phyloP scores from a whole-genome alignment of 2,113 vertebrate species.

The Forbesichthys agassizii region DNA sequence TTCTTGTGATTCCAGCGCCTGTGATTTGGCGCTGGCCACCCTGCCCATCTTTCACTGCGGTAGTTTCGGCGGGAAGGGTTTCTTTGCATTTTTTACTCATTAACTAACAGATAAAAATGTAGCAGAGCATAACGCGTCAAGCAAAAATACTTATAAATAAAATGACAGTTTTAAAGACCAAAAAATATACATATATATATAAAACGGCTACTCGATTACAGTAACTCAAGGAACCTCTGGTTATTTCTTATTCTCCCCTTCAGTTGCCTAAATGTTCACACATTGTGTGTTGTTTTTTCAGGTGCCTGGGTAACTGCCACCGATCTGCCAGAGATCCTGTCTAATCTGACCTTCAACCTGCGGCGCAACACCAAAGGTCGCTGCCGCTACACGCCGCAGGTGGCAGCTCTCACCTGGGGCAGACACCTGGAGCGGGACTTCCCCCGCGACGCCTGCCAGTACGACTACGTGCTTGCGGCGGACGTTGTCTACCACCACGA shows the following conservation, averaged over 20 bases:
- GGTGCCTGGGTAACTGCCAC: conserved; percentile 91
- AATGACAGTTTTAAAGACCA: too few relatives aligned
- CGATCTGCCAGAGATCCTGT: conserved; percentile 84
- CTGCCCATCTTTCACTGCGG: too few relatives aligned
- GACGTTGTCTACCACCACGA: conserved; percentile 89
- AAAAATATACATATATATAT: too few relatives aligned
- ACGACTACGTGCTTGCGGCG: conserved; percentile 87
- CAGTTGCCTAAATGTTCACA: neutral
- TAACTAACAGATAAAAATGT: too few relatives aligned
- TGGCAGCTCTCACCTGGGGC: conserved; percentile 85
- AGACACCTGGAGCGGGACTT: conserved; percentile 77
- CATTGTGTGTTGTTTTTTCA: conserved; percentile 55
- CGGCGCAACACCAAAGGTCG: conserved; percentile 78
- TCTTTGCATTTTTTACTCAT: too few relatives aligned
- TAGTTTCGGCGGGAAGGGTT: too few relatives aligned
- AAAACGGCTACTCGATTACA: too few relatives aligned
- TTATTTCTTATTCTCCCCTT: neutral
- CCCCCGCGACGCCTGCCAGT: conserved; percentile 71
- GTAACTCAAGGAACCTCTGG: too few relatives aligned
- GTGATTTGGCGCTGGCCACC: too few relatives aligned
- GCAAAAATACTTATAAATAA: too few relatives aligned
- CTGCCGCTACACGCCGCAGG: conserved; percentile 81
- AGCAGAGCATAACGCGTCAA: too few relatives aligned
- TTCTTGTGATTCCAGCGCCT: too few relatives aligned
- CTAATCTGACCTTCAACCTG: conserved; percentile 88